Evolutionary conservation across 1,140 invertebrate genomes (phyloP), one percentile per base, ranked within the genome.

Genomic region (Plutomurus gul): DNA sequence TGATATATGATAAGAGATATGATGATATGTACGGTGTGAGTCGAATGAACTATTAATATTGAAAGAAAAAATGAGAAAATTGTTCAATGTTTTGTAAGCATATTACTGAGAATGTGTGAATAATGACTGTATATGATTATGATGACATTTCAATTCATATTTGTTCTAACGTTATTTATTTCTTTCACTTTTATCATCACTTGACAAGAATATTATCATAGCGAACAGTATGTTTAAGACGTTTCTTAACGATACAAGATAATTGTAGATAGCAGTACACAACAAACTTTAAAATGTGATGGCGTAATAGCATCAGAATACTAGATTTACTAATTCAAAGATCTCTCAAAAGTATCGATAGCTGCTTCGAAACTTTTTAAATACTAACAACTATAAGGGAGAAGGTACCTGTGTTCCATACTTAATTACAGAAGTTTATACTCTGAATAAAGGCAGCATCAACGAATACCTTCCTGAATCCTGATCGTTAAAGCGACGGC

Each of bases 51-150:
- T 65, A 65, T 65, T 65, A 65, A 65, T 27, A 27, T 33, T 33
- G 56, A 65, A n/a, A 33, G 16, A 33, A 60, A 27, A 36, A 40
- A 39, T 40, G 27, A 46, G 47, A 36, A 47, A 37, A 56, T 76
- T 76, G 74, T 56, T 76, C 74, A 40, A 30, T 76, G 74, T 76
- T 76, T 76, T 76, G 74, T 76, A 60, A 76, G 49, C 74, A 76
- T 76, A 76, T 60, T 76, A 49, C 25, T 76, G 47, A 76, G 74
- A 76, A 76, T 76, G 74, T 56, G 74, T 76, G 74, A 76, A 76
- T 76, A 76, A 76, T 76, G 47, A 76, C 33, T 47, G 74, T 56
- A 76, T 16, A 56, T 76, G 56, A 43, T 39, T 40, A 72, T 72
- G 36, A 43, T 43, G 39, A 43, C 18, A 22, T 40, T 40, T 40